These are phyloP conservation scores for Scophthalmus maximus DNA, from an alignment of 2,113 vertebrate genomes.

Conservation along the genomic window DNA sequence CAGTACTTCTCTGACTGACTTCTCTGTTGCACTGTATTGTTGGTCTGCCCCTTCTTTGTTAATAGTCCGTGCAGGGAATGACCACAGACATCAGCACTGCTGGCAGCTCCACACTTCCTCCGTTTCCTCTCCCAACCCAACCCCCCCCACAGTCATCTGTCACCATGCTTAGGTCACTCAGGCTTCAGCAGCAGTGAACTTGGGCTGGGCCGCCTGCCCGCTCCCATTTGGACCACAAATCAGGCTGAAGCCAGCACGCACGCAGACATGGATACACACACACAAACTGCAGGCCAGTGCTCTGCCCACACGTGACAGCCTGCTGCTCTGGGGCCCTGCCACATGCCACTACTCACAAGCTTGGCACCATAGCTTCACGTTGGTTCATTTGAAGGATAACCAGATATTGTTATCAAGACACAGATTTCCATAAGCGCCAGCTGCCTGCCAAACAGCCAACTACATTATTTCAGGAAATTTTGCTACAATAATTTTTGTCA, in stretches of 20 bases:
- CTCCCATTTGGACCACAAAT: conserved; percentile 63
- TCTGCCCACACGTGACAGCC: conserved; percentile 49
- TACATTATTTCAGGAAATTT: not conserved
- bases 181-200: conserved; percentile 47
- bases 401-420: conserved; percentile 19
- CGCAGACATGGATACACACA: not conserved
- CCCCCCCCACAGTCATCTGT: conserved; percentile 39
- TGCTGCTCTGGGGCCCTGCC: conserved; percentile 51
- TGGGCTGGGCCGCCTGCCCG: conserved; percentile 36
- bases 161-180: conserved; percentile 23
- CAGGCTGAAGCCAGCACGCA: conserved; percentile 35
- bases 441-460: not conserved
- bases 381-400: conserved; percentile 16
- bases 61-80: conserved; percentile 63
- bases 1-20: conserved; percentile 47
- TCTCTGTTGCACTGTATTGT: conserved; percentile 59
- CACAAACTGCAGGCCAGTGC: conserved; percentile 27
- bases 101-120: conserved; percentile 64
- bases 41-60: conserved; percentile 61
- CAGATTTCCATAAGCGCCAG: not conserved
- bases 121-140: conserved; percentile 19
- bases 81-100: conserved; percentile 51
- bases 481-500: not conserved
- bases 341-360: conserved; percentile 57
- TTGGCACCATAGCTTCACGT: conserved; percentile 25